Conservation (phyloP, 23 tunicate species). For the Clavelina lepadiformis region DNA sequence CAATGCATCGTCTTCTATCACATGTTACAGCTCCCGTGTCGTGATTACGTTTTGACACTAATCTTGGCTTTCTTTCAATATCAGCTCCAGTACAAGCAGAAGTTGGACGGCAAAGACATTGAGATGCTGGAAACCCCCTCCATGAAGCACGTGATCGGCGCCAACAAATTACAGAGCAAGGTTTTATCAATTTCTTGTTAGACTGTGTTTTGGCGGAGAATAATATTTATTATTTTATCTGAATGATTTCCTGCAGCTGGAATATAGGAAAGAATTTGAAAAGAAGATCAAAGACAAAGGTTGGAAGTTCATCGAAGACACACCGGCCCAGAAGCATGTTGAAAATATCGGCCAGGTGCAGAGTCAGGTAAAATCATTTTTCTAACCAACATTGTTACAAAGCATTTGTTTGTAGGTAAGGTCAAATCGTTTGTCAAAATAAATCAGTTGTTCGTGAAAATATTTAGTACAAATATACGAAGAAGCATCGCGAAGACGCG, state of each 20-base stretch:
- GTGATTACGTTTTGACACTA: not conserved
- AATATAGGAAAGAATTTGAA: constrained; percentile 66
- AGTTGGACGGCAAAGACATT: constrained; percentile 54
- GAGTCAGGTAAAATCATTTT: constrained; percentile 61
- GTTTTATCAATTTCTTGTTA: not conserved
- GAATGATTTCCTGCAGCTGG: constrained; percentile 36
- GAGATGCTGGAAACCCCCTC: constrained; percentile 58
- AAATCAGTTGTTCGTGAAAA: too few relatives aligned
- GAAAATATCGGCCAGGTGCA: constrained; percentile 86
- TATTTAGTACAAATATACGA: constrained; percentile 84
- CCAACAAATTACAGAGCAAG: constrained; percentile 85
- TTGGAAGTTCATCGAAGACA: constrained; percentile 79
- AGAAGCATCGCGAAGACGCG: constrained; percentile 69
- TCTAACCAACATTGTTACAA: too few relatives aligned
- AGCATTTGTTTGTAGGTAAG: too few relatives aligned
- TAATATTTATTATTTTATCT: not conserved
- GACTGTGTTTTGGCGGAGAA: not conserved
- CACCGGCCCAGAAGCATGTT: constrained; percentile 77
- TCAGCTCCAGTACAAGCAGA: constrained; percentile 87
- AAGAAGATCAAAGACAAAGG: constrained; percentile 75
- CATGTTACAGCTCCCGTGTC: not conserved
- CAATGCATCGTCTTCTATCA: too few relatives aligned
- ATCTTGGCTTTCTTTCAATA: not conserved
- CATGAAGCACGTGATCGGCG: constrained; percentile 72
- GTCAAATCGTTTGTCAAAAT: too few relatives aligned